Base-by-base conservation (phyloP, 2,797 vertebrate genomes). In the Oreortyx pictus region DNA sequence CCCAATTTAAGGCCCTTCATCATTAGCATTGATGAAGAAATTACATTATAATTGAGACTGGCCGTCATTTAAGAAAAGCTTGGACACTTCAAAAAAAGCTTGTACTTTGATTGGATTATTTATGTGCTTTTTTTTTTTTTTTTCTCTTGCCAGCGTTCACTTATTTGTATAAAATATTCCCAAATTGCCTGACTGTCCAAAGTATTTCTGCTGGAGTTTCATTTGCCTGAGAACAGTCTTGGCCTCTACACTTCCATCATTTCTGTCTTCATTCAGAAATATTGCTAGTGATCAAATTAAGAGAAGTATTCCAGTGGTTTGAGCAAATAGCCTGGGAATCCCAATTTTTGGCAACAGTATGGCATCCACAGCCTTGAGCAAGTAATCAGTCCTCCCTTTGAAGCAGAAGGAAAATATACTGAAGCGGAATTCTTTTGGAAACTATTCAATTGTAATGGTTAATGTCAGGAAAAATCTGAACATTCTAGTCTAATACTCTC, bases 301-400 rank as follows among this genome's bases (percentile, higher is more conserved):
- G 37, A 91, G 71, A 73, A 44, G 12, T 64, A 79, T 91, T 92
- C 68, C 61, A 85, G 60, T 0, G 0, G 46, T 72, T 71, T 78
- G 61, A 90, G 70, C 31, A 84, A 88, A 57, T 43, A 91, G 35
- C 44, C 54, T 75, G 35, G 52, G 57, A 89, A 90, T 85, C 57
- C 33, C 6, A 49, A 1, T 65, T 93, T 84, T 74, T 94, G 75
- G 88, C 90, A 91, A 44, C 27, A n/a, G 31, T 27, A 35, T 29
- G 33, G 24, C 25, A 88, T 76, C 57, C 27, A 52, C 35, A 89
- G 71, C 74, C 67, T 75, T 82, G 31, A 88, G 64, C 43, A 79
- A 76, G 46, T 72, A 73, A 68, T 72, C 37, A 14, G n/a, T 49
- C 41, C 35, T 70, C 31, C 19, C 57, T 83, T 62, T 86, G 77